Evolutionary conservation across 1,140 invertebrate genomes (phyloP), one percentile per base, ranked within the genome.

Genomic region (Drosophila miranda): DNA sequence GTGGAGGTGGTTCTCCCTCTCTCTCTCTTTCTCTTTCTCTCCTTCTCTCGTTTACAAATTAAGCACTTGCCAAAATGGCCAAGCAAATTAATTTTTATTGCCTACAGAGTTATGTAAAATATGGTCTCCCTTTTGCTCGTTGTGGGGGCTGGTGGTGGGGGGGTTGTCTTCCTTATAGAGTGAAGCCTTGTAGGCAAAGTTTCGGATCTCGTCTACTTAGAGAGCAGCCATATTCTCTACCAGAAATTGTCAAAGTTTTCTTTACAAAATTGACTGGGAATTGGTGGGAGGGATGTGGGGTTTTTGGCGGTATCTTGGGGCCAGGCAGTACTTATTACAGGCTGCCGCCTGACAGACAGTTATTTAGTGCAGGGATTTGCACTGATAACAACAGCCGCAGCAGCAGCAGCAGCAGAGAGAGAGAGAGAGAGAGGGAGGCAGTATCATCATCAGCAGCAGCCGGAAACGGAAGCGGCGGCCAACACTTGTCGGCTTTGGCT

Each of bases 31-130:
- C 30, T 34, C 9, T 11, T 9, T 34, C 30, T 9, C 30, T 34
- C 34, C 2, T 1, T 38, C 11, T 81, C 81, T 87, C 82, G 78
- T 86, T 87, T 86, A 81, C 82, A 87, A 87, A 87, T 87, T 88
- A 87, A 88, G 83, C 70, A 88, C 82, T 87, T 87, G 66, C 83
- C 34, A 38, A 87, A 86, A 86, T 81, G 82, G 81, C 75, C 83
- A 71, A 38, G 83, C 75, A 87, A 87, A 87, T 87, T 87, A 87
- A 87, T 87, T 87, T 87, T 87, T 87, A 87, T 87, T 87, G 82
- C 78, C 43, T 60, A 50, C 71, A 75, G 82, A 87, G 82, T 82
- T 87, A 87, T 87, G 83, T 88, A 87, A 87, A 87, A 78, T 88
- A 82, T 62, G 71, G 42, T 55, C 23, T 26, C 23, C 23, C 23